Base-by-base conservation (phyloP, 2,888 invertebrate species). In the Perizoma flavofasciatum region DNA sequence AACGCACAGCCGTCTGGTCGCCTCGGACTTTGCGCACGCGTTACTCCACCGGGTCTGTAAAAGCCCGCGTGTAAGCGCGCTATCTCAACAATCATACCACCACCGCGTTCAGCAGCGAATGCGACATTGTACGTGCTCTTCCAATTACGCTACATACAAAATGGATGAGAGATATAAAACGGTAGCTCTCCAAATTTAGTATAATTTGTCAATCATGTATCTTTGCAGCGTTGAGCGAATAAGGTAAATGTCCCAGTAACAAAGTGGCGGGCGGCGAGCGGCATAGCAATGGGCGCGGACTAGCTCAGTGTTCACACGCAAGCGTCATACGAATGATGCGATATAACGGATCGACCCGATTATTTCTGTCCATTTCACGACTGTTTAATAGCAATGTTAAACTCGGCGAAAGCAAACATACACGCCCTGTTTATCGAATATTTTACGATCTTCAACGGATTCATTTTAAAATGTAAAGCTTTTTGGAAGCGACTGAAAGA, bases 361-460 rank as follows among this genome's bases (percentile, higher is more conserved):
- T 92, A 91, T 91, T 91, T 90, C 90, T 89, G 91, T 89, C 84
- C 88, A 89, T 89, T 90, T 89, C 91, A 90, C 80, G 89, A 89
- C 91, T 91, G 91, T 90, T 91, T 91, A 89, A 91, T 91, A 89
- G 91, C 91, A 91, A 90, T 89, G 91, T 89, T 89, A 87, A 89
- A 89, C 84, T 88, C 87, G 80, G 84, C 86, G 85, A 90, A 90
- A 89, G 89, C 90, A 91, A 90, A 91, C 89, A 91, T 75, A 88
- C 82, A 82, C 79, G 88, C 88, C 86, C 85, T 91, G 91, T 91
- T 92, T 90, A 91, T 89, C 84, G 84, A 90, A 90, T 91, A 92
- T 92, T 91, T 91, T 90, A 92, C 92, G 89, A 90, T 87, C 79
- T 86, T 82, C 76, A 82, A 79, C 79, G 82, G 83, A 88, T 88